These are phyloP conservation scores for Notarius lentiginosus DNA, from an alignment of 2,113 vertebrate genomes.

Conservation along the genomic window DNA sequence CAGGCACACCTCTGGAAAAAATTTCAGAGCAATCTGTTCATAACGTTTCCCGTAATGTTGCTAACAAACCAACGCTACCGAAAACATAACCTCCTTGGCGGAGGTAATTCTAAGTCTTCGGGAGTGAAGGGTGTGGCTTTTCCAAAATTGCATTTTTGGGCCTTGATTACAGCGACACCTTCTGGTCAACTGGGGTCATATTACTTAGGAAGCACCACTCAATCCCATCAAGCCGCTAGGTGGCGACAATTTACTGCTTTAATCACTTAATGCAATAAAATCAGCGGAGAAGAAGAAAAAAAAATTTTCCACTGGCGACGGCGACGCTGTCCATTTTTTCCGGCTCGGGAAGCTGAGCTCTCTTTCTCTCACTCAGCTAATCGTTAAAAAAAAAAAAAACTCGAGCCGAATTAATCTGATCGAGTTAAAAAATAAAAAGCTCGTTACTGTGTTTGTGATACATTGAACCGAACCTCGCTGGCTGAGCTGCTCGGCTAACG, in stretches of 20 bases:
- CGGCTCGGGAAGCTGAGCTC: neutral
- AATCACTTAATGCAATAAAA: neutral
- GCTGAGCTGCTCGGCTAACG: slow-evolving; percentile 21
- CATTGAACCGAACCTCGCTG: neutral
- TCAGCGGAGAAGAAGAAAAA: neutral
- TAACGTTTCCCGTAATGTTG: no score
- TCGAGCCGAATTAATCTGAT: neutral
- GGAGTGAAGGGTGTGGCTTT: no score
- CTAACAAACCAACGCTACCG: no score
- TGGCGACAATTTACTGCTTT: neutral
- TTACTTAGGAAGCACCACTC: no score
- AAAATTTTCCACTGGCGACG: neutral
- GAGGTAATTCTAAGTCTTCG: no score
- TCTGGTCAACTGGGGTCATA: no score
- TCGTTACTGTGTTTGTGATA: neutral
- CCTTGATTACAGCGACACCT: no score
- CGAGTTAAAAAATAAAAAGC: neutral
- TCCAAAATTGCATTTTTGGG: no score
- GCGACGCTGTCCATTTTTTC: neutral
- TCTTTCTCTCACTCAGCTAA: no score
- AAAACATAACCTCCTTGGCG: no score
- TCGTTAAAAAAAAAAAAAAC: neutral
- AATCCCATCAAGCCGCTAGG: neutral
- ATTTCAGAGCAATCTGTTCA: no score
- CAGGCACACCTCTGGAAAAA: no score